Conservation (phyloP, 2,888 invertebrate genomes). For the Drosophila paranaensis region DNA sequence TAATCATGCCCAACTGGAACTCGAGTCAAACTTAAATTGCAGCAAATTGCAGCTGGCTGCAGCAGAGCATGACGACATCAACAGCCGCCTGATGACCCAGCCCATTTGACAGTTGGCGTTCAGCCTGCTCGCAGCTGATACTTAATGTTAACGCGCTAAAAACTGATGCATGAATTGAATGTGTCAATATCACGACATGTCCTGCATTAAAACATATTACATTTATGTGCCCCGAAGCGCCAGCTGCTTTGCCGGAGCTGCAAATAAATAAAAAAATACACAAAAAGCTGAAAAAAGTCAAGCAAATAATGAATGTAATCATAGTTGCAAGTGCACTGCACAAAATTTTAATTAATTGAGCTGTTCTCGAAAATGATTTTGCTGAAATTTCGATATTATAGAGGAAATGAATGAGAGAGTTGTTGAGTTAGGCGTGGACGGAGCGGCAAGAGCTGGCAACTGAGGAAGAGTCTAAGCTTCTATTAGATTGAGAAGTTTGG, state of each 20-base stretch:
- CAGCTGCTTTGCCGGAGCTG: constrained; percentile 48
- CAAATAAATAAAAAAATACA: constrained; percentile 8
- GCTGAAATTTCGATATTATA: neutral
- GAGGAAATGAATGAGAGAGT: no score
- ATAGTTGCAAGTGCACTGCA: constrained; percentile 33
- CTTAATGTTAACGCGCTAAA: constrained; percentile 45
- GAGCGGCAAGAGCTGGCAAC: no score
- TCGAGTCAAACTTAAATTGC: constrained; percentile 70
- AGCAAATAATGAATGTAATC: constrained; percentile 49
- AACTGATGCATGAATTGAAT: constrained; percentile 65
- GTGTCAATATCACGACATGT: constrained; percentile 71
- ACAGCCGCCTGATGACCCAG: constrained; percentile 20
- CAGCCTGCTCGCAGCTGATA: constrained; percentile 54
- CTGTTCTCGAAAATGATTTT: constrained; percentile 16
- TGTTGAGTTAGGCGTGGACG: no score
- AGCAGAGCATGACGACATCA: constrained; percentile 8
- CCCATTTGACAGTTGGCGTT: neutral
- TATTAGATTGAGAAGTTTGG: no score
- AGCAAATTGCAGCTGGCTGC: constrained; percentile 28
- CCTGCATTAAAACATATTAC: constrained; percentile 66
- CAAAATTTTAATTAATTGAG: constrained; percentile 31
- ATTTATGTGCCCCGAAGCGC: constrained; percentile 51
- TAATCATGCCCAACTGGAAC: constrained; percentile 59
- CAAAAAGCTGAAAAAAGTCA: constrained; percentile 13
- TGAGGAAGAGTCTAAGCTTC: no score